Evolutionary conservation across 2,888 invertebrate species (phyloP).

Genomic region (Rhorus exstirpatorius): DNA sequence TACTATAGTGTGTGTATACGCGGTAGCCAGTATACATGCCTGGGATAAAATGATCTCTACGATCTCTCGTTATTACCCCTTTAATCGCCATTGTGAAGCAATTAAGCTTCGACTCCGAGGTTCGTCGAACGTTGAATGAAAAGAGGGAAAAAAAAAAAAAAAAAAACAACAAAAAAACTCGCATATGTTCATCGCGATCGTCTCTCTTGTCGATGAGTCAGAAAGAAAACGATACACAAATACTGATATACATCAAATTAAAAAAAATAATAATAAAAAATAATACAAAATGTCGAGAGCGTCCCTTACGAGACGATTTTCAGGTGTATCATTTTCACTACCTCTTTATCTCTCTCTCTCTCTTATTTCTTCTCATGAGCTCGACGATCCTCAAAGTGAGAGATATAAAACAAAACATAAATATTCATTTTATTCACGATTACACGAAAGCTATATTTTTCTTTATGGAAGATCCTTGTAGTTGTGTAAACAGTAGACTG

Average conservation of each 20-base stretch:
- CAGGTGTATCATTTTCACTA: slow-evolving; percentile 31
- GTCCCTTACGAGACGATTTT: slow-evolving; percentile 41
- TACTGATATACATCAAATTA: background rate
- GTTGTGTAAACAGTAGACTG: too few species aligned
- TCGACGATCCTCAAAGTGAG: slow-evolving; percentile 8
- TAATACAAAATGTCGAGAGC: too few species aligned
- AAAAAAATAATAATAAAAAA: too few species aligned
- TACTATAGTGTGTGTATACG: slow-evolving; percentile 3
- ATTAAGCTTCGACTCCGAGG: slow-evolving; percentile 67
- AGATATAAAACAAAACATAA: too few species aligned
- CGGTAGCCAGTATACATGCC: slow-evolving; percentile 35
- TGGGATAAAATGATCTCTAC: slow-evolving; percentile 67
- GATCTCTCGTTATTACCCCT: slow-evolving; percentile 62
- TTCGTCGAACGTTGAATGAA: slow-evolving; percentile 32
- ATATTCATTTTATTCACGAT: too few species aligned
- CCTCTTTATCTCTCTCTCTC: too few species aligned
- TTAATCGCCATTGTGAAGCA: slow-evolving; percentile 70
- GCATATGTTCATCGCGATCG: slow-evolving; percentile 28
- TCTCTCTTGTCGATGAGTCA: background rate
- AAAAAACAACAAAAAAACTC: slow-evolving; percentile 42
- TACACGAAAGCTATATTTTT: too few species aligned
- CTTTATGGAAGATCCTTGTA: too few species aligned
- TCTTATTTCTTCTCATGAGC: slow-evolving; percentile 9
- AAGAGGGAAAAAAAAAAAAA: slow-evolving; percentile 7
- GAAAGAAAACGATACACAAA: slow-evolving; percentile 1